Base-by-base conservation (phyloP, 2,797 vertebrate genomes). In the Eurystomus glaucurus region DNA sequence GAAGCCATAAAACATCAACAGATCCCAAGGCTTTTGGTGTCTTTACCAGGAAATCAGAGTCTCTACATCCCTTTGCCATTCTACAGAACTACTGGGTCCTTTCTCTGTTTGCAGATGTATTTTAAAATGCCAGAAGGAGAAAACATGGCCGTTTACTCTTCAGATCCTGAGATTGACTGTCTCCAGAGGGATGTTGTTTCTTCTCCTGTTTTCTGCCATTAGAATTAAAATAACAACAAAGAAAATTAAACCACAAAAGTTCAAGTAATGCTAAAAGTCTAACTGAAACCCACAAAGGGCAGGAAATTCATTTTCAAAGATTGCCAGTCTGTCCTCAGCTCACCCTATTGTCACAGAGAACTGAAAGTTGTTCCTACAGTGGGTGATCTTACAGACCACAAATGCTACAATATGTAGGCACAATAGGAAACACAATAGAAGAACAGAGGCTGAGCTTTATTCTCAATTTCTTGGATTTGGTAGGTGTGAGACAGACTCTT, bases 291-390 rank as follows among this genome's bases (percentile, higher is more conserved):
- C 96, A 82, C 96, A 97, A 95, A 96, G 90, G 79, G 88, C 91
- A 97, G 97, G 94, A 97, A 97, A 97, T 97, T 94, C 72, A 92
- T 90, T 60, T 97, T 65, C 70, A 46, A 90, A 93, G 66, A 87
- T 50, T 97, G 95, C 96, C 97, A 95, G 87, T 84, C 93, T 97
- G 92, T 97, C 96, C 95, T 97, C 81, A 62, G 54, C 93, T 97
- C 88, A 97, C 96, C 96, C 96, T 97, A 87, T 94, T 97, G 93
- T 97, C 95, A 94, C 89, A 91, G 96, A 86, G 81, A 96, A 95
- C 94, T 97, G 93, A 92, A 96, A 96, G 89, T 94, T 94, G 52
- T 96, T 91, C 94, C 68, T 91, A 20, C 95, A 91, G 66, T 92
- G 96, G 95, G 79, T 86, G 94, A 97, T 96, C 80, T 93, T 94